These are phyloP conservation scores for Drosophila nigritarsus DNA, from an alignment of 2,888 invertebrate species.

Conservation along the genomic window DNA sequence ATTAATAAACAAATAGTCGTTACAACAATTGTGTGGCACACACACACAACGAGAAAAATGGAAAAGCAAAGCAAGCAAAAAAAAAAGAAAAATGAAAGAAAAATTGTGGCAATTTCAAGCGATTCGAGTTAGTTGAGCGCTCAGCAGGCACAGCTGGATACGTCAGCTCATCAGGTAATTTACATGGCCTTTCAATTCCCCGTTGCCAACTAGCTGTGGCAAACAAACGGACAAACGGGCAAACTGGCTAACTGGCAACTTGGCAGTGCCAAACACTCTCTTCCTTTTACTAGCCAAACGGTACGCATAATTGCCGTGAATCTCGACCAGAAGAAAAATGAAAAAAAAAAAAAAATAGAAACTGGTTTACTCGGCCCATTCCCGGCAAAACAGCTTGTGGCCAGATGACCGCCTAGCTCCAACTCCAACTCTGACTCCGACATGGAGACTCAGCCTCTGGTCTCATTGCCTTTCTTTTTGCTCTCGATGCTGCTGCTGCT, in stretches of 20 bases:
- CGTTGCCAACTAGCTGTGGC: slow-evolving; percentile 41
- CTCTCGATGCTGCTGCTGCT: slow-evolving; percentile 20
- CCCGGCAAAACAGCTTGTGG: slow-evolving; percentile 19
- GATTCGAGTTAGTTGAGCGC: slow-evolving; percentile 41
- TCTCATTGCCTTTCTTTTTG: slow-evolving; percentile 61
- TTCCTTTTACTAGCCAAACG: slow-evolving; percentile 76
- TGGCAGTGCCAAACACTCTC: slow-evolving; percentile 72
- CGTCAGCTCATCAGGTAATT: slow-evolving; percentile 72
- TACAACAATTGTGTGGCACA: slow-evolving; percentile 55
- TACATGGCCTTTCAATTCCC: slow-evolving; percentile 79
- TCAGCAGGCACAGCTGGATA: slow-evolving; percentile 72
- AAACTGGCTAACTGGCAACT: slow-evolving; percentile 14
- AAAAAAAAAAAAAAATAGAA: slow-evolving; percentile 23
- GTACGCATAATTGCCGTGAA: slow-evolving; percentile 75
- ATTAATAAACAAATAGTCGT: slow-evolving; percentile 76
- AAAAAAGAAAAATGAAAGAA: slow-evolving; percentile 36
- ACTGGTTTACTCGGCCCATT: slow-evolving; percentile 49
- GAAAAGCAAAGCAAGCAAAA: slow-evolving; percentile 4
- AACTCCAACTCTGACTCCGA: slow-evolving; percentile 6
- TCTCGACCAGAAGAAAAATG: slow-evolving; percentile 62
- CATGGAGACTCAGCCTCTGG: neutral
- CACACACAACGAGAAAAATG: slow-evolving; percentile 6
- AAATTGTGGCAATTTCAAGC: slow-evolving; percentile 63
- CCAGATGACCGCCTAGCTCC: slow-evolving; percentile 43
- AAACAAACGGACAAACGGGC: neutral